These are phyloP conservation scores for Alligator mississippiensis DNA, from an alignment of 2,113 vertebrate species.

Conservation along the genomic window DNA sequence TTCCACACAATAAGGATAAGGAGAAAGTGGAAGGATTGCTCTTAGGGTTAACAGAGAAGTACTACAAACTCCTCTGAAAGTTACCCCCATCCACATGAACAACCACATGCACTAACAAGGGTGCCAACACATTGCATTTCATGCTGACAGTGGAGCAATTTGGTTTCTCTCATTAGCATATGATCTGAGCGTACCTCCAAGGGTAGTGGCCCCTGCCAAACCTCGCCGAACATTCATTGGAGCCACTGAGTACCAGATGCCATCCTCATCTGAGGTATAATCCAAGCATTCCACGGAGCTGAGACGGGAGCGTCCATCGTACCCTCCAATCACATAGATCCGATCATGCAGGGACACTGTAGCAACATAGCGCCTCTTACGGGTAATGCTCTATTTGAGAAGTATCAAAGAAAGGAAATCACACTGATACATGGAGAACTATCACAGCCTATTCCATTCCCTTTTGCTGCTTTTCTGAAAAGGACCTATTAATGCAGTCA, in stretches of 20 bases:
- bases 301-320: constrained; percentile 94
- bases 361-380: constrained; percentile 95
- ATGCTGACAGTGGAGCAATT: not conserved
- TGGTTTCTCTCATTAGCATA: rapidly evolving
- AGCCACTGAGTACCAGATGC: constrained; percentile 98
- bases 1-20: rapidly evolving
- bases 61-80: not conserved
- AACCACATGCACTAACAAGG: not conserved
- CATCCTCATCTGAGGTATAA: constrained; percentile 95
- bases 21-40: constrained; percentile 24
- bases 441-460: not conserved
- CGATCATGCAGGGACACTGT: constrained; percentile 96
- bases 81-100: not conserved
- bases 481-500: not conserved
- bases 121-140: not conserved
- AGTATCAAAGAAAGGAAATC: not conserved
- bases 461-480: not conserved
- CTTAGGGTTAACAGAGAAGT: not conserved
- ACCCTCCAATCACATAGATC: constrained; percentile 97
- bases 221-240: constrained; percentile 97
- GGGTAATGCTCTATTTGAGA: constrained; percentile 89
- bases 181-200: constrained; percentile 84
- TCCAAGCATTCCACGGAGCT: constrained; percentile 98
- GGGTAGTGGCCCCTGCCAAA: constrained; percentile 93
- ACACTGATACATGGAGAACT: rapidly evolving